A percentile compares a stretch with the other conserved stretches of the same genome.
Conservation (phyloP, 2,888 invertebrate genomes). For the Drosophila mettleri region DNA sequence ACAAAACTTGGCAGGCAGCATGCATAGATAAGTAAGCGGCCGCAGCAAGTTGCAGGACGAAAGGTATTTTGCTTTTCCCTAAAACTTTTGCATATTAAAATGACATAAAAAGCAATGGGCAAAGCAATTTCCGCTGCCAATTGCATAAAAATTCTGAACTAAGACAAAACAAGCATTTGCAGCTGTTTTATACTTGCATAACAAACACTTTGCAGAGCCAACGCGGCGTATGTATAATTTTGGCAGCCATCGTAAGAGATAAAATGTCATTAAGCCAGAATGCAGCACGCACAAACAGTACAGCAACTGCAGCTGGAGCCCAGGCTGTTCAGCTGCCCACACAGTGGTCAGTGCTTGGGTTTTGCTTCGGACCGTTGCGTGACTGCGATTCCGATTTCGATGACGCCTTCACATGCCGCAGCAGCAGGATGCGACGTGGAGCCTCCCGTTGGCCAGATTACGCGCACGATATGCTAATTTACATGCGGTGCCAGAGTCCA, state of each 20-base stretch:
- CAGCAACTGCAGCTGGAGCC: constrained; percentile 21
- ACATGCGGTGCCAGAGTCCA: constrained; percentile 61
- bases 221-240: constrained; percentile 72
- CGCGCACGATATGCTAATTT: constrained; percentile 81
- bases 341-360: constrained; percentile 67
- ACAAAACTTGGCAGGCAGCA: constrained; percentile 58
- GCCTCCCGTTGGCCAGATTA: constrained; percentile 77
- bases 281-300: constrained; percentile 66
- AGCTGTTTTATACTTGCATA: constrained; percentile 72
- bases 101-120: constrained; percentile 81
- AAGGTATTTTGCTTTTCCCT: constrained; percentile 39
- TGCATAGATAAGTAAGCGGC: constrained; percentile 59
- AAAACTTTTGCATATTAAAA: constrained; percentile 83
- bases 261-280: constrained; percentile 80
- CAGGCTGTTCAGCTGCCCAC: constrained; percentile 63
- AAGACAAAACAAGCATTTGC: constrained; percentile 42
- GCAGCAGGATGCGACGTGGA: constrained; percentile 73
- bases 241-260: constrained; percentile 56
- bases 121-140: constrained; percentile 81
- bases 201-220: constrained; percentile 52
- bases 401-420: constrained; percentile 80
- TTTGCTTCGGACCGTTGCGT: constrained; percentile 29
- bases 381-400: constrained; percentile 46
- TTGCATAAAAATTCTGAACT: constrained; percentile 69
- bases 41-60: constrained; percentile 15